Evolutionary conservation across 92 coral and sea anemone genomes (phyloP), one percentile per base, ranked within the genome.

Genomic region (Bergia puertoricense): DNA sequence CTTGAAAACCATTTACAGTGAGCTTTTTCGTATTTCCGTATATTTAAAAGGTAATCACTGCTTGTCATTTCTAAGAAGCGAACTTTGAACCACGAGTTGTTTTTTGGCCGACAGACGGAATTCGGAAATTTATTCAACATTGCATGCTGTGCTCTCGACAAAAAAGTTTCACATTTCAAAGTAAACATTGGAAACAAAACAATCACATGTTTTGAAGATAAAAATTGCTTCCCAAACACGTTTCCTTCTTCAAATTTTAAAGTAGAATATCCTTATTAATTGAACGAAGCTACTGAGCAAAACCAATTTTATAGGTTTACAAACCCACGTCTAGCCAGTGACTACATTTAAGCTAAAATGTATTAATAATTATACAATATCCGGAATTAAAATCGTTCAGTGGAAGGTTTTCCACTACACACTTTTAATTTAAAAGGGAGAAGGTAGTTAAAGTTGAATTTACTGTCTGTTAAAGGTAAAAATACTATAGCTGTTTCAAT

Each of bases 111-210:
- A 82, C 62, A 69, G 8, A 41, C 85, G 73, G 85, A 84, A 44
- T 83, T 83, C 86, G 66, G 66, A 84, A 84, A 84, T 71, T 84
- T 72, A 45, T 45, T 46, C 82, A 79, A 50, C 82, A 79, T 36
- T 67, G 10, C 87, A 48, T 68, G 46, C 45, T 36, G 43, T 4
- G 4, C 13, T 72, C 44, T 8, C 23, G 15, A 69, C 45, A 44
- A 83, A 72, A 83, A 45, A 50, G 77, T 39, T 66, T 71, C 79
- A 74, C 36, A 45, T 45, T 84, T 48, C 79, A 72, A 71, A 72
- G 77, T 84, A 84, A 84, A 84, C 79, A 84, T 84, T 71, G n/a
- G 23, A 36, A 84, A 71, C 77, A 71, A 84, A 84, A 84, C 87
- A 71, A 69, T 84, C 87, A 48, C 30, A 44, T 71, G 67, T 45